Percentiles rank a stretch among this genome's conserved stretches.
These are phyloP conservation scores for Sebastes oblongus DNA, from an alignment of 2,797 vertebrate genomes.

Conservation along the genomic window DNA sequence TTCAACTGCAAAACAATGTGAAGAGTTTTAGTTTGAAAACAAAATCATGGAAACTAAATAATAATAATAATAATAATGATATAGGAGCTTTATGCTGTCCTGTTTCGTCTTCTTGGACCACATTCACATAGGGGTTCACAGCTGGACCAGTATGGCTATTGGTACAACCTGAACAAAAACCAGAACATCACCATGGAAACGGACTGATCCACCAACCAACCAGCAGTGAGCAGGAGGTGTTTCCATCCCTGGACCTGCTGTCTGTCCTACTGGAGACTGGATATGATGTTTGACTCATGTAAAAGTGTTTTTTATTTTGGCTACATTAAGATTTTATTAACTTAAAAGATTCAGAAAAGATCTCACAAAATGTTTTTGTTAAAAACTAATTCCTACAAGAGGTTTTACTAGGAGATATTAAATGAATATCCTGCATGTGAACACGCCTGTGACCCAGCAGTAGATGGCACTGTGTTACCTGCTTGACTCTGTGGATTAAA, in stretches of 20 bases:
- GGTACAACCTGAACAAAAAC: background rate
- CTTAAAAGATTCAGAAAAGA: background rate
- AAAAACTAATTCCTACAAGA: background rate
- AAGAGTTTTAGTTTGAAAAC: background rate
- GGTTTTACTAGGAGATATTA: background rate
- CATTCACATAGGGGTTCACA: background rate
- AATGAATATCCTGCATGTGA: too few species aligned
- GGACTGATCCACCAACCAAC: too few species aligned
- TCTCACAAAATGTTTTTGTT: too few species aligned
- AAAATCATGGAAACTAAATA: background rate
- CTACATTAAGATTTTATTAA: background rate
- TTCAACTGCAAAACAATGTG: background rate
- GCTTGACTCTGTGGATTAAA: background rate
- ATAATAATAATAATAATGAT: background rate
- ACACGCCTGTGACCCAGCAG: background rate
- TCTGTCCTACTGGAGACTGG: background rate
- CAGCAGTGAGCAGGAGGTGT: background rate
- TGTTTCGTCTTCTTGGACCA: background rate
- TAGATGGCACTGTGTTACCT: background rate
- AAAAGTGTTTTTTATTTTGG: background rate
- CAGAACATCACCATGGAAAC: background rate
- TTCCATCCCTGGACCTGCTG: background rate
- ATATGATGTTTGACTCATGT: too few species aligned
- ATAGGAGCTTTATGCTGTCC: background rate
- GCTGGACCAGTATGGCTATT: background rate